A percentile compares a stretch with the other conserved stretches of the same genome.
These are phyloP conservation scores for Paramormyrops hopkinsi DNA, from an alignment of 2,797 vertebrate genomes.

Conservation along the genomic window DNA sequence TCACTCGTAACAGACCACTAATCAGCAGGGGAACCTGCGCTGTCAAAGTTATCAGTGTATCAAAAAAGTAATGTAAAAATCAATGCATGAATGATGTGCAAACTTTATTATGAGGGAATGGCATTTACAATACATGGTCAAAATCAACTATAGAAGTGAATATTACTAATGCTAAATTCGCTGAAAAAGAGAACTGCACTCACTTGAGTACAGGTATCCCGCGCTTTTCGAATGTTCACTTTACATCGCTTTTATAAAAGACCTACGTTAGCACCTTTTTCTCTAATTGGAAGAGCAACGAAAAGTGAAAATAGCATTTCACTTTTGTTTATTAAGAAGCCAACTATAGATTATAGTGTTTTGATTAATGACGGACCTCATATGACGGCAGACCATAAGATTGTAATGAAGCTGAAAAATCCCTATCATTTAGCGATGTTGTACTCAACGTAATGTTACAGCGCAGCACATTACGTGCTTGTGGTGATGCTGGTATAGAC, in stretches of 20 bases:
- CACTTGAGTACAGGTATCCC: not conserved
- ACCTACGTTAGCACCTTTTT: not conserved
- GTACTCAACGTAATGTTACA: not conserved
- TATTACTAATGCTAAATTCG: not conserved
- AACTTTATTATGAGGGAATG: not conserved
- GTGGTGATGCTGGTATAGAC: not conserved
- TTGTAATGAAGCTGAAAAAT: not conserved
- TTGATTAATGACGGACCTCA: not conserved
- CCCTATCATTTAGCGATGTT: not conserved
- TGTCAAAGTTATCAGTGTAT: not conserved
- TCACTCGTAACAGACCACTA: not conserved
- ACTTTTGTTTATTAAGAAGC: not conserved
- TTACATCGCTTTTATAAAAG: not conserved
- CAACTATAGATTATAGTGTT: not conserved
- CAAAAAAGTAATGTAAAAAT: not conserved
- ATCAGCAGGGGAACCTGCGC: not conserved
- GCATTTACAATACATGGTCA: not conserved
- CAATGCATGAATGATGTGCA: not conserved
- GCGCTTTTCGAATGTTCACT: not conserved
- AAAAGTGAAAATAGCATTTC: not conserved
- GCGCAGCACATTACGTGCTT: not conserved
- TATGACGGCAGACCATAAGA: not conserved
- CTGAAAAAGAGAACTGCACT: not conserved
- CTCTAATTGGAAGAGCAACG: not conserved
- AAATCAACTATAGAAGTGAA: not conserved